Base-by-base conservation (phyloP, 2,888 invertebrate species). In the Miltochrista miniata region DNA sequence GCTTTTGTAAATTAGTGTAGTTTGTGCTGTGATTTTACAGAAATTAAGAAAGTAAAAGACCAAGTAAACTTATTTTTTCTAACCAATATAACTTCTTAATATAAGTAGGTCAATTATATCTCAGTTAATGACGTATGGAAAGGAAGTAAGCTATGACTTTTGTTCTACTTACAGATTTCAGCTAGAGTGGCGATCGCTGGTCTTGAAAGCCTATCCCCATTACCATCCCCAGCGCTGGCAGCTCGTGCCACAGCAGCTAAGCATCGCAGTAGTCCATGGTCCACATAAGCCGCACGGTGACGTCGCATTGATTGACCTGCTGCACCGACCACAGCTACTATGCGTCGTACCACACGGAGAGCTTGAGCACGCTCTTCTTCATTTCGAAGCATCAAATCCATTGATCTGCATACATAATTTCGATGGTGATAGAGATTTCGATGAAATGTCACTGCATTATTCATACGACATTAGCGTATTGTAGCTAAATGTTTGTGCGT, bases 361-460 rank as follows among this genome's bases (percentile, higher is more conserved):
- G 97, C 98, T 87, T 98, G 98, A 47, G 97, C 94, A 38, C 98
- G 93, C 83, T 98, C 99, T 66, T 97, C 95, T 81, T 99, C 98
- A 84, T 98, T 98, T 70, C 96, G 96, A 42, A 98, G 91, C 85
- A 96, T 94, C 57, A 98, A 92, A 89, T 99, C 99, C 80, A 99
- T 93, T 62, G 97, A 98, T 74, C 97, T 96, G 46, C 18, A 37
- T 11, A 43, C 5, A 42, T 2, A 24, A 24, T n/a, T n/a, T n/a
- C n/a, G n/a, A n/a, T n/a, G n/a, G n/a, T n/a, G n/a, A n/a, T n/a
- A n/a, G n/a, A n/a, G n/a, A n/a, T n/a, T n/a, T n/a, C n/a, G n/a
- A n/a, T n/a, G n/a, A n/a, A n/a, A n/a, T n/a, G n/a, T n/a, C n/a
- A n/a, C n/a, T n/a, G n/a, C n/a, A n/a, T n/a, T n/a, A n/a, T n/a